Conservation (phyloP, 2,113 vertebrate genomes). For the Lichenostomus cassidix region DNA sequence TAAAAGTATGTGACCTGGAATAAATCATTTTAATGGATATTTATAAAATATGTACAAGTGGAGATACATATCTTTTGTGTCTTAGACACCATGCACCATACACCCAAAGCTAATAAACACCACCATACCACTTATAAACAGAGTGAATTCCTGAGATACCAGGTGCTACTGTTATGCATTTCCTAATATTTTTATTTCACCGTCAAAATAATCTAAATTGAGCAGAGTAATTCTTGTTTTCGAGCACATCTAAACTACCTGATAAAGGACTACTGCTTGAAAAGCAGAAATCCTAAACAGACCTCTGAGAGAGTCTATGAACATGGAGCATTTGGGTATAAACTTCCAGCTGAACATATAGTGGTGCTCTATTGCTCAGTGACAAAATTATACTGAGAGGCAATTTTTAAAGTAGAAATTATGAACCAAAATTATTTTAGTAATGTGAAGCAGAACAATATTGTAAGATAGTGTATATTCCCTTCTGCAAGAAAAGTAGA, state of each 20-base stretch:
- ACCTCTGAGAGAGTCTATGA: background rate
- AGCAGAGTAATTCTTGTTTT: background rate
- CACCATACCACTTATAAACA: background rate
- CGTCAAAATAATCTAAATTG: background rate
- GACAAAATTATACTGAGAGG: background rate
- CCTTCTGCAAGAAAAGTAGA: background rate
- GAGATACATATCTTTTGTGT: background rate
- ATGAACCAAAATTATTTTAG: background rate
- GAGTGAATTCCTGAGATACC: background rate
- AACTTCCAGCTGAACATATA: background rate
- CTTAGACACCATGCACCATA: background rate
- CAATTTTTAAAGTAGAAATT: background rate
- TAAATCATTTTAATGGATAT: background rate
- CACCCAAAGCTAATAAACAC: background rate
- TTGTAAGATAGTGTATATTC: background rate
- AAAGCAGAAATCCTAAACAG: background rate
- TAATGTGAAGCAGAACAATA: background rate
- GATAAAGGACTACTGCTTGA: background rate
- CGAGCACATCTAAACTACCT: background rate
- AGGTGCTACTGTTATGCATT: background rate
- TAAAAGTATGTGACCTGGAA: background rate
- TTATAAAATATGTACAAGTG: background rate
- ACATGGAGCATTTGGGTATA: background rate
- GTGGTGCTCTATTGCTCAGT: background rate
- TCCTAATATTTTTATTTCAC: background rate